phyloP scores from a whole-genome alignment of 1,140 invertebrate species.

The Eubasilissa regina region DNA sequence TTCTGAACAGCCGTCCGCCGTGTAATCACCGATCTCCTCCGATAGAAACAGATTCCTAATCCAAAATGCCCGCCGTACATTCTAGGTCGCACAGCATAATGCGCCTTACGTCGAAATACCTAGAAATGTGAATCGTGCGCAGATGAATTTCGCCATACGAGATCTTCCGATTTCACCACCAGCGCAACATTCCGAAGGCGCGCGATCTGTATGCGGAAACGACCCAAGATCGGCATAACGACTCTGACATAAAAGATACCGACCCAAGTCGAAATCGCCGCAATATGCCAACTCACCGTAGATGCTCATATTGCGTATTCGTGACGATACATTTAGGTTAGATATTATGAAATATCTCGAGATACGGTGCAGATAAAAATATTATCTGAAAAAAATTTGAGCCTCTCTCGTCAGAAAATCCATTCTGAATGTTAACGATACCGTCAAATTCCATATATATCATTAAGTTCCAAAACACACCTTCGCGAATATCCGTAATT shows the following conservation, averaged over 20 bases:
- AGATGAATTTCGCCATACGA: slow-evolving; percentile 5
- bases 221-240: background rate
- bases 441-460: too few relatives aligned
- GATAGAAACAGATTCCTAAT: background rate
- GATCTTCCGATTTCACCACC: slow-evolving; percentile 23
- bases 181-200: background rate
- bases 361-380: too few relatives aligned
- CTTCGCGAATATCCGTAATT: too few relatives aligned
- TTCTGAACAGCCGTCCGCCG: background rate
- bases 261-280: background rate
- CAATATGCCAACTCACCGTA: slow-evolving; percentile 20
- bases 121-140: slow-evolving; percentile 15
- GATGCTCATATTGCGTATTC: background rate
- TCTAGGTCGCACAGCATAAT: background rate
- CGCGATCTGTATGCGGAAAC: slow-evolving; percentile 16
- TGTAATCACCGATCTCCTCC: background rate
- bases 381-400: too few relatives aligned
- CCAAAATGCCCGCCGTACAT: background rate
- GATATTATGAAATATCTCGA: too few relatives aligned
- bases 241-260: slow-evolving; percentile 9
- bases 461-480: too few relatives aligned
- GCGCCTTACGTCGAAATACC: background rate
- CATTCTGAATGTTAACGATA: too few relatives aligned
- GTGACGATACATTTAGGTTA: background rate
- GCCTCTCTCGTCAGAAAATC: too few relatives aligned